Evolutionary conservation across 37 sponge, comb jelly and placozoan genomes (phyloP).

Genomic region (Spongilla lacustris): DNA sequence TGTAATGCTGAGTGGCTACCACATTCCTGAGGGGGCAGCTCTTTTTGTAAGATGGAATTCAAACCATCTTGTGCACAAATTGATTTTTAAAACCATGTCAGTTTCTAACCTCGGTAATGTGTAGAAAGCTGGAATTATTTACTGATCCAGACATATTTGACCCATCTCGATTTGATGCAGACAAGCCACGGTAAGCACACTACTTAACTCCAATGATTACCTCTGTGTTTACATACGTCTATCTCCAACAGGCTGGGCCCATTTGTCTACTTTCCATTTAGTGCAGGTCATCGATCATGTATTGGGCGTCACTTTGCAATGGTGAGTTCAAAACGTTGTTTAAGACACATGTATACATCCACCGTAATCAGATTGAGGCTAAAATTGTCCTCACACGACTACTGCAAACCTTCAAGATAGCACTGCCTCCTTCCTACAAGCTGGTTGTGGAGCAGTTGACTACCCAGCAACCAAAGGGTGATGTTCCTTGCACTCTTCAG

Average conservation of each 20-base stretch:
- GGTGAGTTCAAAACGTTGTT: background rate
- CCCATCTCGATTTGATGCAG: constrained; percentile 13
- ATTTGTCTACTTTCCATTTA: background rate
- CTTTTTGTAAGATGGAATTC: background rate
- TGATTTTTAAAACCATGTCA: background rate
- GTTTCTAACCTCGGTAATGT: background rate
- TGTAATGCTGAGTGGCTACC: background rate
- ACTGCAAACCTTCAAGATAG: constrained; percentile 2
- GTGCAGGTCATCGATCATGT: constrained; percentile 22
- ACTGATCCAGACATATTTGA: constrained; percentile 3
- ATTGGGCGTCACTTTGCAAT: constrained; percentile 23
- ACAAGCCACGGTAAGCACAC: background rate
- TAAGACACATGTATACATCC: background rate
- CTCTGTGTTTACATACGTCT: constrained; percentile 4
- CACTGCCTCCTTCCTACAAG: background rate
- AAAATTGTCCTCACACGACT: background rate
- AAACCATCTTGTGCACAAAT: too few species aligned
- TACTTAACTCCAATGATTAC: background rate
- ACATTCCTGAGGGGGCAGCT: background rate
- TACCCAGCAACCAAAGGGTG: background rate
- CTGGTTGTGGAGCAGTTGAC: background rate
- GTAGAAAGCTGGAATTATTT: background rate
- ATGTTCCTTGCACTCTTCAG: background rate
- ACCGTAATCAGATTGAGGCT: background rate
- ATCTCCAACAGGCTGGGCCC: background rate